Conservation (phyloP, 2,113 vertebrate species). For the Sylvia atricapilla region DNA sequence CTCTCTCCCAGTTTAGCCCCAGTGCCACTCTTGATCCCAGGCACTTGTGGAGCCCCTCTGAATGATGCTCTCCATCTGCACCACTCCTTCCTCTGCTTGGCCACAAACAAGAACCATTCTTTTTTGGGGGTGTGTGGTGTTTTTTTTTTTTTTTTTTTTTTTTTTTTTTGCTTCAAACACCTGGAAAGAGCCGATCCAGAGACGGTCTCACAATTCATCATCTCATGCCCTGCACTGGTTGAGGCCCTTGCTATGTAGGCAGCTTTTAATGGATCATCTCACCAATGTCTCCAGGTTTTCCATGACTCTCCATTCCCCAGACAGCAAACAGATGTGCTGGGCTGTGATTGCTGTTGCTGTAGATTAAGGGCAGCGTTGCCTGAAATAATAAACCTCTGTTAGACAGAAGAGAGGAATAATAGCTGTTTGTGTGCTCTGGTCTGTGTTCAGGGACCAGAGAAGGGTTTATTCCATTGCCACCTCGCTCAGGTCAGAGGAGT, state of each 20-base stretch:
- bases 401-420: not conserved
- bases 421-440: not conserved
- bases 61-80: no score
- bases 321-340: not conserved
- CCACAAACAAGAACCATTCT: not conserved
- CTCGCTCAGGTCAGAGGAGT: not conserved
- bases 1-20: not conserved
- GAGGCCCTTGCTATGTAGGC: not conserved
- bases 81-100: not conserved
- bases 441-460: no score
- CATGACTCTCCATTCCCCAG: not conserved
- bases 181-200: not conserved
- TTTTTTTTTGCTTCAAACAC: no score
- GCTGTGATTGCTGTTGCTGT: not conserved
- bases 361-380: not conserved
- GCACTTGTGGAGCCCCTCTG: not conserved
- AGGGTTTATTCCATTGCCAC: not conserved
- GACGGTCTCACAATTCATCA: not conserved
- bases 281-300: not conserved
- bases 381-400: not conserved
- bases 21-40: not conserved
- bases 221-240: not conserved
- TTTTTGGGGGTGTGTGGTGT: no score
- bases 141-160: no score
- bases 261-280: not conserved